These are phyloP conservation scores for Caradrina clavipalpis DNA, from an alignment of 2,888 invertebrate species.

Conservation along the genomic window DNA sequence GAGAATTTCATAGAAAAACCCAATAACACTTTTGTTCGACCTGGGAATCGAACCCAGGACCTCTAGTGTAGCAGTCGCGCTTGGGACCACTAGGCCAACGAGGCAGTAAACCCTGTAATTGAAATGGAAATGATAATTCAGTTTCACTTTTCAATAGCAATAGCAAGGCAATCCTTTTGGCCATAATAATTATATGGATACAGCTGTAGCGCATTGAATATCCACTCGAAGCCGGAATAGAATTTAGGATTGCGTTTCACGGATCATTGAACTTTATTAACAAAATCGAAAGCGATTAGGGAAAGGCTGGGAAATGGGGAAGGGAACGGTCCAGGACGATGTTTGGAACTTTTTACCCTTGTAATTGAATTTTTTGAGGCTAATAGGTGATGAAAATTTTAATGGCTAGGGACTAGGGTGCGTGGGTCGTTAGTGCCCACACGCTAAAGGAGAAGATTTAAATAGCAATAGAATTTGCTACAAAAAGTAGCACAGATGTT, in stretches of 20 bases:
- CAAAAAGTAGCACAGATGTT: no score
- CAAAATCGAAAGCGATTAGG: constrained; percentile 61
- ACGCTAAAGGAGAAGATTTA: no score
- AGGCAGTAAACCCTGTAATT: no score
- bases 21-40: no score
- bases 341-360: constrained; percentile 34
- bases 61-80: no score
- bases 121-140: constrained; percentile 49
- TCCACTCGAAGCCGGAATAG: constrained; percentile 48
- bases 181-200: constrained; percentile 40
- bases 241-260: constrained; percentile 60
- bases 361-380: constrained; percentile 34
- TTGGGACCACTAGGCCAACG: no score
- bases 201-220: constrained; percentile 48
- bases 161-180: constrained; percentile 15
- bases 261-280: constrained; percentile 57
- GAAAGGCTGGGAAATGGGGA: constrained; percentile 59
- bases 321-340: constrained; percentile 37
- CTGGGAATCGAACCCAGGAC: no score
- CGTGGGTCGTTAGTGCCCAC: no score
- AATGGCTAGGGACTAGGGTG: no score
- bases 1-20: no score
- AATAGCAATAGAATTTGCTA: no score
- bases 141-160: constrained; percentile 55
- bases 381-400: not conserved